These are phyloP conservation scores for Ivindomyrus marchei DNA, from an alignment of 2,113 vertebrate species.

Conservation along the genomic window DNA sequence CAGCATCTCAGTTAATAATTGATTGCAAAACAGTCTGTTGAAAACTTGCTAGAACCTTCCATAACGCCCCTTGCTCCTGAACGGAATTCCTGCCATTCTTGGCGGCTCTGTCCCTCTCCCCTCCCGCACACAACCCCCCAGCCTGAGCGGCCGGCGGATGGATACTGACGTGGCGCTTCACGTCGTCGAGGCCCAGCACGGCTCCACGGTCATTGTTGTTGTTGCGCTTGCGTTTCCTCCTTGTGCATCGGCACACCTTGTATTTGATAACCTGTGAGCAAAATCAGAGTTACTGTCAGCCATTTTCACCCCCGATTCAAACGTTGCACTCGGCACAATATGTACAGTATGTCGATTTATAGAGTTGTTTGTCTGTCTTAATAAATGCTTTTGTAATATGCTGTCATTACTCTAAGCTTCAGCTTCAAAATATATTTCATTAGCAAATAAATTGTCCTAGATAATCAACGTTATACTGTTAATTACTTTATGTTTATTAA, in stretches of 20 bases:
- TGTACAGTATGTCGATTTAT: background rate
- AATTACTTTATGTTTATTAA: background rate
- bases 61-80: background rate
- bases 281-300: background rate
- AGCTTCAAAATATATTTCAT: background rate
- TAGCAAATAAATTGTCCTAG: background rate
- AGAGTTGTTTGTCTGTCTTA: background rate
- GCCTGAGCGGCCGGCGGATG: background rate
- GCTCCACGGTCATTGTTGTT: constrained; percentile 91
- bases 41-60: background rate
- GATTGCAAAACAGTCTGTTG: background rate
- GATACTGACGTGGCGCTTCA: constrained; percentile 89
- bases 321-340: background rate
- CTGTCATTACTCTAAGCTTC: background rate
- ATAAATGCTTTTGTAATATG: background rate
- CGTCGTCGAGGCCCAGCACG: constrained; percentile 90
- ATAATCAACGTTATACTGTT: background rate
- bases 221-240: constrained; percentile 79
- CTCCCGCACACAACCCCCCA: constrained; percentile 25
- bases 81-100: background rate
- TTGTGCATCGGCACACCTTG: constrained; percentile 79
- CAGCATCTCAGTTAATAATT: background rate
- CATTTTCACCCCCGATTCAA: background rate
- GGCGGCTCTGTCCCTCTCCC: background rate
- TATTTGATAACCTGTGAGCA: constrained; percentile 83